phyloP scores from a whole-genome alignment of 1,140 invertebrate genomes.

The Pseudobourletiella spinata region DNA sequence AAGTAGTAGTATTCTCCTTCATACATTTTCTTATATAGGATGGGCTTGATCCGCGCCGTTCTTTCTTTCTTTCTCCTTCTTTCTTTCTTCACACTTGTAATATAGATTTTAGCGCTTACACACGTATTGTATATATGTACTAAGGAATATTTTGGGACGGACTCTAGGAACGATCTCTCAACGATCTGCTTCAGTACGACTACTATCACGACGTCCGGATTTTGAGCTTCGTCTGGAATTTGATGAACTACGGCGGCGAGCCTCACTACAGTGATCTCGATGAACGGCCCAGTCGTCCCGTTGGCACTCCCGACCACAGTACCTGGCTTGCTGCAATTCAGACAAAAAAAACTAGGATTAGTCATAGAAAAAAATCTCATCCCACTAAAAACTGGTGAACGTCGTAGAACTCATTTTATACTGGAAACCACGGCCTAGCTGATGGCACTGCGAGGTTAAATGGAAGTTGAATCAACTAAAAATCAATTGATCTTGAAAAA shows the following conservation, averaged over 20 bases:
- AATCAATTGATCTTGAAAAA: no score
- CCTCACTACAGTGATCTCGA: constrained; percentile 31
- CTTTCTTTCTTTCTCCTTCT: background rate
- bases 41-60: no score
- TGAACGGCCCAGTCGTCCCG: constrained; percentile 30
- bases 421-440: no score
- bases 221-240: constrained; percentile 11
- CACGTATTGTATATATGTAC: background rate
- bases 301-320: constrained; percentile 33
- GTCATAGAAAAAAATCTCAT: no score
- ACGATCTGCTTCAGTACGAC: constrained; percentile 12
- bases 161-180: background rate
- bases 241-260: constrained; percentile 27
- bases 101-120: background rate
- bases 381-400: no score
- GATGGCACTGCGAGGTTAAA: no score
- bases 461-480: no score
- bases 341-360: no score
- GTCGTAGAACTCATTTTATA: no score
- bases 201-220: constrained; percentile 5
- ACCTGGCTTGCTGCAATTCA: constrained; percentile 30
- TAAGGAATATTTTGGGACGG: background rate
- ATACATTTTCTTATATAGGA: no score
- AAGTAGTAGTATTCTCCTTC: background rate
- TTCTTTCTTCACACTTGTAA: background rate